Percentiles rank a stretch among this genome's conserved stretches.
phyloP scores from a whole-genome alignment of 2,888 invertebrate species.

The Lasioglossum leucozonium region DNA sequence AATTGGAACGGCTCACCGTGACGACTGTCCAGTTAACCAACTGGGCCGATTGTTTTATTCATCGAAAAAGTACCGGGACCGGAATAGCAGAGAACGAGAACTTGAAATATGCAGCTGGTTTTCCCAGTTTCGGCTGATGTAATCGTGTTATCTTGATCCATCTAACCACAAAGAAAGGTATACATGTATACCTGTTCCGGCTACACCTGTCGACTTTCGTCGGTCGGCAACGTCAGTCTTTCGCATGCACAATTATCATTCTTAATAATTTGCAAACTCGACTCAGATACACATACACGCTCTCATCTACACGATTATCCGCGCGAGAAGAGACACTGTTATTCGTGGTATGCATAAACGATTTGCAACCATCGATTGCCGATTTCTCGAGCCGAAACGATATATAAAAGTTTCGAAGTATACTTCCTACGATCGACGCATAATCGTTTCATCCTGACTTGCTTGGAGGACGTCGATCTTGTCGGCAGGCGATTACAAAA shows the following conservation, averaged over 20 bases:
- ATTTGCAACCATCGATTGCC: background rate
- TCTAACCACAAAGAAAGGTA: constrained; percentile 3
- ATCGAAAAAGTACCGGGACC: background rate
- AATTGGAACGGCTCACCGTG: background rate
- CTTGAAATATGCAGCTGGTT: constrained; percentile 35
- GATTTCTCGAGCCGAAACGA: background rate
- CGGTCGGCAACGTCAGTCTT: background rate
- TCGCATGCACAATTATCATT: background rate
- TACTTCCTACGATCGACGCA: constrained; percentile 9
- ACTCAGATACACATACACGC: background rate
- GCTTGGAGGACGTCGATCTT: constrained; percentile 11
- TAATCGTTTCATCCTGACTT: background rate
- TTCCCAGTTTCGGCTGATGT: background rate
- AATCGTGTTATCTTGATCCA: constrained; percentile 39
- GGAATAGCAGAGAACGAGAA: background rate
- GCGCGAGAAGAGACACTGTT: background rate
- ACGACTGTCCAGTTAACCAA: constrained; percentile 6
- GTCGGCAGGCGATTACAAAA: constrained; percentile 7
- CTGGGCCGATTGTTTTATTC: background rate
- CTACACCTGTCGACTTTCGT: constrained; percentile 41
- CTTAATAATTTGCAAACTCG: background rate
- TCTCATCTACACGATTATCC: background rate
- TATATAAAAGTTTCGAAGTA: background rate
- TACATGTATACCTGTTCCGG: background rate
- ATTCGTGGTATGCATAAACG: background rate